Base-by-base conservation (phyloP, 2,797 vertebrate genomes). In the Neosilurus mollespiculum region DNA sequence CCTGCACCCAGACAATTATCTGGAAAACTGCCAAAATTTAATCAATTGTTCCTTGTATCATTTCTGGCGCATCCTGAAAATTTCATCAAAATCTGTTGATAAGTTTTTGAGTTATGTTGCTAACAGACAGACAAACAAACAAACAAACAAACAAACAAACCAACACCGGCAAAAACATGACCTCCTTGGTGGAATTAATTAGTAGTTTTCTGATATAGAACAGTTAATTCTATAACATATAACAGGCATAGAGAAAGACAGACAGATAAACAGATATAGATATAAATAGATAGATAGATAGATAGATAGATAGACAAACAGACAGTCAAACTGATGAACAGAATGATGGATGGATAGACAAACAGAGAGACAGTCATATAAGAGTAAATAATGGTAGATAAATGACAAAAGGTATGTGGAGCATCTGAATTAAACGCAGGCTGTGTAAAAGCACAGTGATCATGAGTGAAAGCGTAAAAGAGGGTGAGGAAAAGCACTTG, bases 401-500 rank as follows among this genome's bases (percentile, higher is more conserved):
- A 30, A 30, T 30, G 30, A 30, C 30, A 30, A 30, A 30, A 30
- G 30, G 30, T 30, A 30, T 30, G 30, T 30, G 30, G 30, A 30
- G 30, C 30, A 30, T 30, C 22, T 77, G 22, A 62, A 43, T 62
- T 37, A 62, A 37, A 77, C 56, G 34, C 8, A 76, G 73, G 9
- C 30, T 43, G 1, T 61, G 30, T 58, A 78, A 78, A 78, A 78
- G 37, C n/a, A 78, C 37, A 22, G 6, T 34, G 26, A 80, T 14
- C 30, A 58, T 16, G 49, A 10, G 16, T 66, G 12, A 73, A 67
- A 80, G 26, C 75, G 37, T 43, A 80, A n/a, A 80, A 51, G 78
- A 66, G 71, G 51, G 18, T 61, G 61, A 75, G 83, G 16, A 84
- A 51, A 84, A 66, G 7, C 77, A 83, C 83, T 72, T 79, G 75